Conservation (phyloP, 2,113 vertebrate species). For the Podocnemis expansa region DNA sequence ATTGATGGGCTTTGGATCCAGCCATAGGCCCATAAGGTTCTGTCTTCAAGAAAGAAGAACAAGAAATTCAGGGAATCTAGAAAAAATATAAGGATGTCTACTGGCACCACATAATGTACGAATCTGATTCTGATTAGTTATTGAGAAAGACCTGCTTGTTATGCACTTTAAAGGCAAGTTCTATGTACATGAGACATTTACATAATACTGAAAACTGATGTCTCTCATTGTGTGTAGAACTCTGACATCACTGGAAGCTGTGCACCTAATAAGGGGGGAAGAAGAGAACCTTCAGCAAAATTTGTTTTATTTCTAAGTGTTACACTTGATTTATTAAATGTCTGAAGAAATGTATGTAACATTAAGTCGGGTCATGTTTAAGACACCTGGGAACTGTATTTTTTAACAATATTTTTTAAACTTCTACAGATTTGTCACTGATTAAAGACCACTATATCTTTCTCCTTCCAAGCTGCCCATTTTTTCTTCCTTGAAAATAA, state of each 20-base stretch:
- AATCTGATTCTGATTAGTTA: rapidly evolving
- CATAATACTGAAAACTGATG: background rate
- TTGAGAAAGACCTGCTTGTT: background rate
- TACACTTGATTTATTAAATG: background rate
- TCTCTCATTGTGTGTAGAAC: rapidly evolving
- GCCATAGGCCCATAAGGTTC: rapidly evolving
- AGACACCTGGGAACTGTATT: background rate
- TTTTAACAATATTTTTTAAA: background rate
- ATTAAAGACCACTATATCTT: background rate
- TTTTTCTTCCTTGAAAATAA: background rate
- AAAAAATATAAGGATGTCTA: rapidly evolving
- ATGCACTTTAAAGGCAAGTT: background rate
- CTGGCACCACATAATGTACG: rapidly evolving
- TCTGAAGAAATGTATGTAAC: background rate
- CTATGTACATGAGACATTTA: background rate
- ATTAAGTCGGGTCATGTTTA: background rate
- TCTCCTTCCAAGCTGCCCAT: background rate
- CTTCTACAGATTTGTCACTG: background rate
- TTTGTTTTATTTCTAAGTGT: background rate
- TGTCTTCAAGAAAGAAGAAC: background rate
- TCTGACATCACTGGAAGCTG: background rate
- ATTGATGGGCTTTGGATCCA: rapidly evolving
- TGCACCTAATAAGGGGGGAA: background rate
- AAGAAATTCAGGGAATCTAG: too few species aligned
- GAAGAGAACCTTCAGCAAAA: background rate